Evolutionary conservation across 2,113 vertebrate species (phyloP).

Genomic region (Halichoeres trimaculatus): DNA sequence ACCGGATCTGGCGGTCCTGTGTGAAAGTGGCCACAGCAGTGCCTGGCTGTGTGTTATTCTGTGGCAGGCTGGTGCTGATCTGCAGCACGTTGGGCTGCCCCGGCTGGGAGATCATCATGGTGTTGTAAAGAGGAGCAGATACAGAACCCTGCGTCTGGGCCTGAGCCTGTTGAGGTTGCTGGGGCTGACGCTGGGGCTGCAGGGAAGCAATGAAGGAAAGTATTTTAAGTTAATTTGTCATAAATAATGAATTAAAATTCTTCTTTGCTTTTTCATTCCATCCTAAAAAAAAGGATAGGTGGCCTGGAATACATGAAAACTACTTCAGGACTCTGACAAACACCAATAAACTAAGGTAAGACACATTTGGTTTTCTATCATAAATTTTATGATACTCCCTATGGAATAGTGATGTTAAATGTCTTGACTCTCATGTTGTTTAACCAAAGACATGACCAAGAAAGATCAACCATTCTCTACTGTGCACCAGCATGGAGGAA

Average conservation of each 20-base stretch:
- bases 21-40: constrained; percentile 90
- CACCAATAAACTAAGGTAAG: not conserved
- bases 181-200: constrained; percentile 66
- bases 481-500: not conserved
- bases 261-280: too few species aligned
- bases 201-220: not conserved
- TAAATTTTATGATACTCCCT: not conserved
- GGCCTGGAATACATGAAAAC: too few species aligned
- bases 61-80: constrained; percentile 89
- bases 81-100: constrained; percentile 90
- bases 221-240: constrained; percentile 5
- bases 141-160: constrained; percentile 83
- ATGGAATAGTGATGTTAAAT: not conserved
- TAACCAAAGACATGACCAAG: not conserved
- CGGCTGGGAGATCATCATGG: constrained; percentile 97
- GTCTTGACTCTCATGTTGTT: not conserved
- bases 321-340: not conserved
- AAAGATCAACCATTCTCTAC: not conserved
- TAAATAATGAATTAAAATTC: not conserved
- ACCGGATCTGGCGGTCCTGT: constrained; percentile 93
- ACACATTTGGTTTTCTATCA: not conserved
- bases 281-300: too few species aligned
- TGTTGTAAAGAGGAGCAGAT: constrained; percentile 90
- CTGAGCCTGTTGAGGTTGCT: constrained; percentile 75
- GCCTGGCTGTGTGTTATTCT: constrained; percentile 88